Evolutionary conservation across 2,797 vertebrate genomes (phyloP).

Genomic region (Spondyliosoma cantharus): DNA sequence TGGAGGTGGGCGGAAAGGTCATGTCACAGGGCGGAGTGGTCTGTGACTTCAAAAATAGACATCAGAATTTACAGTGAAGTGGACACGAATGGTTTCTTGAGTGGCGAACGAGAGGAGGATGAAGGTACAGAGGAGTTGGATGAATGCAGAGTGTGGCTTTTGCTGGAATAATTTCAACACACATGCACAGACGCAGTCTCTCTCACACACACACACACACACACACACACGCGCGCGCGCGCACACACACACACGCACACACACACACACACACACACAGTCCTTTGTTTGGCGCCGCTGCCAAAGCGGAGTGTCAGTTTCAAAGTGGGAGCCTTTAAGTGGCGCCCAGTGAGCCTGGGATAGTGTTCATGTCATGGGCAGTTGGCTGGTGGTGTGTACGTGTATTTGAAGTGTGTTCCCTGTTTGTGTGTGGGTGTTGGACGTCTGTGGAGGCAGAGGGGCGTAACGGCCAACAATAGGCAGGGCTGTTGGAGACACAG

Average conservation of each 20-base stretch:
- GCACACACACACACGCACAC: constrained; percentile 38
- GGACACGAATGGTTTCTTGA: constrained; percentile 33
- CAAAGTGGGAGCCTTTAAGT: constrained; percentile 81
- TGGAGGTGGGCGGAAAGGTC: constrained; percentile 60
- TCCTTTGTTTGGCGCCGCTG: constrained; percentile 73
- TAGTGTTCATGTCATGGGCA: constrained; percentile 78
- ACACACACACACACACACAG: constrained; percentile 31
- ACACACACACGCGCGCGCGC: neutral
- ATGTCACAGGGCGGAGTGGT: constrained; percentile 44
- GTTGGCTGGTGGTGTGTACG: constrained; percentile 68
- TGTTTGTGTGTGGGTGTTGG: constrained; percentile 57
- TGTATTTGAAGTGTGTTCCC: constrained; percentile 47
- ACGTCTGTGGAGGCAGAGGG: constrained; percentile 66
- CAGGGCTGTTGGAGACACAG: constrained; percentile 60
- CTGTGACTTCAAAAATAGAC: constrained; percentile 68
- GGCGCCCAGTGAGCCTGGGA: constrained; percentile 74
- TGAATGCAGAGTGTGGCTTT: constrained; percentile 51
- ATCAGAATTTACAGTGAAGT: constrained; percentile 38
- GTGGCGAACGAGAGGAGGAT: constrained; percentile 18
- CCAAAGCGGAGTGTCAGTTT: constrained; percentile 80
- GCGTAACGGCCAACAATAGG: constrained; percentile 68
- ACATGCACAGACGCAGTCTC: constrained; percentile 21
- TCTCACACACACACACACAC: neutral
- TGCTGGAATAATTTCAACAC: constrained; percentile 44
- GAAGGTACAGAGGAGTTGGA: constrained; percentile 26